Conservation (phyloP, 2,888 invertebrate species). For the Drosophila sordidula region DNA sequence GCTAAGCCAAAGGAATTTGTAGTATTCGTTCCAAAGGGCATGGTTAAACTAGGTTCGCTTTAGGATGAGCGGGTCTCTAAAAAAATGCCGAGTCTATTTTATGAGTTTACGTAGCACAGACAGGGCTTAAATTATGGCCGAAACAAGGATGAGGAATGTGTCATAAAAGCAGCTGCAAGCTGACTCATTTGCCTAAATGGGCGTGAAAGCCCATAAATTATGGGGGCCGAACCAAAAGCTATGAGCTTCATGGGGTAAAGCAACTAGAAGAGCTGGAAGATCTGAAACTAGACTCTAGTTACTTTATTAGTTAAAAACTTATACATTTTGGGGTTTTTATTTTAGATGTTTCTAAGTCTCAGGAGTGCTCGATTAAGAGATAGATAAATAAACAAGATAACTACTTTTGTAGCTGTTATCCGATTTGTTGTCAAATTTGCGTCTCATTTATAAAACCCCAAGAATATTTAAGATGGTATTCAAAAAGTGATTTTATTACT, state of each 20-base stretch:
- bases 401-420: too few relatives aligned
- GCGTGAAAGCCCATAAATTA: slow-evolving; percentile 44
- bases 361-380: too few relatives aligned
- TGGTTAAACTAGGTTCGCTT: slow-evolving; percentile 38
- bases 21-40: slow-evolving; percentile 20
- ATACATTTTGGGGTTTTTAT: too few relatives aligned
- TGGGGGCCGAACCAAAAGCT: slow-evolving; percentile 16
- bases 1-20: slow-evolving; percentile 53
- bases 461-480: too few relatives aligned
- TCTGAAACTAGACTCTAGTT: too few relatives aligned
- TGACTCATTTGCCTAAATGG: slow-evolving; percentile 57
- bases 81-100: slow-evolving; percentile 51
- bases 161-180: slow-evolving; percentile 55
- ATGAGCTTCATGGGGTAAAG: not conserved
- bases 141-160: slow-evolving; percentile 41
- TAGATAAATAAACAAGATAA: too few relatives aligned
- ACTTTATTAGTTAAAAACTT: too few relatives aligned
- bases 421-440: too few relatives aligned
- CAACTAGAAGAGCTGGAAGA: not conserved
- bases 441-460: too few relatives aligned
- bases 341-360: too few relatives aligned
- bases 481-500: too few relatives aligned
- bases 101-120: slow-evolving; percentile 54
- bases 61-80: slow-evolving; percentile 16
- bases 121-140: slow-evolving; percentile 45